Conservation (phyloP, 2,797 vertebrate genomes). For the Poeciliopsis turneri region DNA sequence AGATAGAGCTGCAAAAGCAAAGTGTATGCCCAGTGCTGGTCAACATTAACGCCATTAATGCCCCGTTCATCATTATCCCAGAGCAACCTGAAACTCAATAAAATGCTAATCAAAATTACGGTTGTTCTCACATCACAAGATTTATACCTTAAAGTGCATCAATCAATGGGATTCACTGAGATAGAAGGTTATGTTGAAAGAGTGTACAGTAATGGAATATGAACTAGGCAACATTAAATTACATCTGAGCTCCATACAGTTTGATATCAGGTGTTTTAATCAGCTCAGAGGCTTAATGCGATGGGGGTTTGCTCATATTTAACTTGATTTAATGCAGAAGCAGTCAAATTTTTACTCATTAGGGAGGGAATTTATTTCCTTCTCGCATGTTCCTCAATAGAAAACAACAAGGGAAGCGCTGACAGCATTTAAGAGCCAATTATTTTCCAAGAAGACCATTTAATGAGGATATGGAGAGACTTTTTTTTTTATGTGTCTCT, state of each 20-base stretch:
- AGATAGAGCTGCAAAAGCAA: constrained; percentile 24
- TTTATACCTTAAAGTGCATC: constrained; percentile 70
- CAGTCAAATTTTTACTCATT: constrained; percentile 55
- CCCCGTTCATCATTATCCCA: constrained; percentile 63
- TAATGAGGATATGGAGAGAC: constrained; percentile 26
- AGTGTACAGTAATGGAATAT: constrained; percentile 66
- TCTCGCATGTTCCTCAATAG: constrained; percentile 6
- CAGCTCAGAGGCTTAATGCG: constrained; percentile 41
- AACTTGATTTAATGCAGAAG: constrained; percentile 39
- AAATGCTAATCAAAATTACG: constrained; percentile 70
- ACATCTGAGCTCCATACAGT: constrained; percentile 29
- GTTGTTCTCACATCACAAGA: constrained; percentile 53
- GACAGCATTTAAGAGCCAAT: constrained; percentile 30
- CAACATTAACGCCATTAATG: constrained; percentile 59
- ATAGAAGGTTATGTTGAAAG: constrained; percentile 67
- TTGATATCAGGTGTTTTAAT: constrained; percentile 66
- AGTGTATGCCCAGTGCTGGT: constrained; percentile 35
- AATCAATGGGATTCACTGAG: constrained; percentile 58
- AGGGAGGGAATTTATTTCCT: constrained; percentile 24
- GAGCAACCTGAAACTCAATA: constrained; percentile 63
- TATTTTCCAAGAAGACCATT: constrained; percentile 27
- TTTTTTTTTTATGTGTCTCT: constrained; percentile 19
- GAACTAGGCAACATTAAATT: constrained; percentile 65
- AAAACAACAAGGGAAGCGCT: constrained; percentile 22
- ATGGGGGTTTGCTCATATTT: constrained; percentile 44